Percentiles rank a stretch among this genome's conserved stretches.
phyloP scores from a whole-genome alignment of 1,140 invertebrate species.

The Ephestia elutella region DNA sequence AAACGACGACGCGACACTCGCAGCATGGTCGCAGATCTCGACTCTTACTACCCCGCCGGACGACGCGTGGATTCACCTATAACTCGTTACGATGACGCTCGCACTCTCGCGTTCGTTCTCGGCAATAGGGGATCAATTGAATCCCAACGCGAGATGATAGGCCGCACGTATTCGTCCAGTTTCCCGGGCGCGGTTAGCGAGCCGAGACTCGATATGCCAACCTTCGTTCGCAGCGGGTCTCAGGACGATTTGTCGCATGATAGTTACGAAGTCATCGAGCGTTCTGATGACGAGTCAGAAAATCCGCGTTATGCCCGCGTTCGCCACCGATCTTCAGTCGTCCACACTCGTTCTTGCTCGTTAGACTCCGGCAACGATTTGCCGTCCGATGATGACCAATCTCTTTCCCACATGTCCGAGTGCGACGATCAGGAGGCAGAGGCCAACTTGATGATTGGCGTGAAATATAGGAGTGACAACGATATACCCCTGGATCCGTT shows the following conservation, averaged over 20 bases:
- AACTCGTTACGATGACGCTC: slow-evolving; percentile 84
- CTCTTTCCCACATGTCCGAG: slow-evolving; percentile 72
- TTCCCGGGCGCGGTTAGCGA: slow-evolving; percentile 85
- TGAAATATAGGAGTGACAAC: slow-evolving; percentile 77
- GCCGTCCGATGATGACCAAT: slow-evolving; percentile 78
- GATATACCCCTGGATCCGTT: slow-evolving; percentile 78
- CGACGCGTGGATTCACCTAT: slow-evolving; percentile 80
- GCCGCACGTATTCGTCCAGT: slow-evolving; percentile 85
- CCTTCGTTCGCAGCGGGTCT: slow-evolving; percentile 78
- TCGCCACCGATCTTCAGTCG: slow-evolving; percentile 33
- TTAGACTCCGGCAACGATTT: slow-evolving; percentile 81
- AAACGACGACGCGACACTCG: slow-evolving; percentile 66
- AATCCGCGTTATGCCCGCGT: slow-evolving; percentile 51
- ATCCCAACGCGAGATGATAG: slow-evolving; percentile 76
- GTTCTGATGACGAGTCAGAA: slow-evolving; percentile 79
- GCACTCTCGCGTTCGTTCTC: slow-evolving; percentile 59
- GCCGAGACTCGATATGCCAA: slow-evolving; percentile 78
- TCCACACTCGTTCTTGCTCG: slow-evolving; percentile 78
- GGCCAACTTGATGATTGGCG: slow-evolving; percentile 48
- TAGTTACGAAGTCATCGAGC: slow-evolving; percentile 89
- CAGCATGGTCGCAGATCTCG: slow-evolving; percentile 42
- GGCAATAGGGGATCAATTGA: slow-evolving; percentile 74
- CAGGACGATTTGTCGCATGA: slow-evolving; percentile 92
- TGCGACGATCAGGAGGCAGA: slow-evolving; percentile 48
- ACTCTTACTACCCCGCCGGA: slow-evolving; percentile 30